Percentiles rank a stretch among this genome's conserved stretches.
Conservation (phyloP, 2,113 vertebrate genomes). For the Butorides virescens region DNA sequence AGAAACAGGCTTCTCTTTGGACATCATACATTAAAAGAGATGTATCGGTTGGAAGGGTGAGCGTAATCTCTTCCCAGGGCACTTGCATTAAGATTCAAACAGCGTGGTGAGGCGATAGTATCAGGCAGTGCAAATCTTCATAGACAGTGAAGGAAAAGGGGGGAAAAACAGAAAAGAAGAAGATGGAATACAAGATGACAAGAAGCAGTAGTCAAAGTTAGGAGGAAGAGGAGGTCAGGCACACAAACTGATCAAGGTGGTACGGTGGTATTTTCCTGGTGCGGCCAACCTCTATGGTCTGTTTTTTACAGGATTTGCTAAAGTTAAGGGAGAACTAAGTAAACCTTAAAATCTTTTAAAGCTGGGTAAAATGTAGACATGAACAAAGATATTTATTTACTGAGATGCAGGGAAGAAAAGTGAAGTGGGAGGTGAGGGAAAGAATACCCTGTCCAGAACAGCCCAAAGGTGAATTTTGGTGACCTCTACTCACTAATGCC, state of each 20-base stretch:
- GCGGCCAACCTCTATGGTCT: neutral
- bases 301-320: neutral
- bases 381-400: neutral
- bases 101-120: neutral
- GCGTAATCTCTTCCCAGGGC: neutral
- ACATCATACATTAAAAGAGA: neutral
- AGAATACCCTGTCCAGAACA: neutral
- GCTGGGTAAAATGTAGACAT: neutral
- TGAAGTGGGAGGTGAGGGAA: neutral
- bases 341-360: neutral
- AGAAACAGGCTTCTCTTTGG: neutral
- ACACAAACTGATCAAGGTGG: neutral
- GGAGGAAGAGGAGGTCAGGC: neutral
- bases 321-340: neutral
- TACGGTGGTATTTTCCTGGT: neutral
- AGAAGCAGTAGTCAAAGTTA: neutral
- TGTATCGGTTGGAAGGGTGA: neutral
- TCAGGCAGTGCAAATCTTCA: neutral
- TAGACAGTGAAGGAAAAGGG: neutral
- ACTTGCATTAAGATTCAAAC: slow-evolving; percentile 26
- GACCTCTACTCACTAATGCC: neutral
- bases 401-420: neutral
- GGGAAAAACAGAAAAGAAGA: neutral
- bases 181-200: neutral
- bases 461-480: neutral